phyloP scores from a whole-genome alignment of 2,113 vertebrate species.

The Etheostoma spectabile region DNA sequence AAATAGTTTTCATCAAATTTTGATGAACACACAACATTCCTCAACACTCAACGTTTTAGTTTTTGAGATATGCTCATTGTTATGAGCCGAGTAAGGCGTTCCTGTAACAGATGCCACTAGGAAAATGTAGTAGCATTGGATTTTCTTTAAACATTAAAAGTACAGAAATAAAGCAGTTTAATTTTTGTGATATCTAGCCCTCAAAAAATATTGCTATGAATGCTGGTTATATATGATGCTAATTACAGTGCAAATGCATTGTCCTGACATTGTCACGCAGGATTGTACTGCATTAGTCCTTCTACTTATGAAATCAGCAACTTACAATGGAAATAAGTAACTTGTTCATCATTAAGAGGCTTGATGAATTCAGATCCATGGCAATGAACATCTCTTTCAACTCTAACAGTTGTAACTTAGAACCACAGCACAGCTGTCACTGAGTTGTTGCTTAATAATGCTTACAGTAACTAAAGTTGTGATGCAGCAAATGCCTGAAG shows the following conservation, averaged over 20 bases:
- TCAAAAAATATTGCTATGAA: not conserved
- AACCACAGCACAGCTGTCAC: conserved; percentile 37
- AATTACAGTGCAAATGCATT: conserved; percentile 13
- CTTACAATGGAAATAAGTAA: conserved; percentile 28
- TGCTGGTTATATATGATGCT: not conserved
- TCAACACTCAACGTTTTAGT: too few relatives aligned
- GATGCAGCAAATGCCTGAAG: conserved; percentile 14
- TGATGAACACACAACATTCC: too few relatives aligned
- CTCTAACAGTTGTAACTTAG: not conserved
- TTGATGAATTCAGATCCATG: conserved; percentile 37
- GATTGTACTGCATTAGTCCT: conserved; percentile 30
- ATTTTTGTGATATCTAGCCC: not conserved
- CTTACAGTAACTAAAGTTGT: not conserved
- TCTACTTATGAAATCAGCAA: conserved; percentile 17
- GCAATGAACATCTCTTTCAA: conserved; percentile 48
- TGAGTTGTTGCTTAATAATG: conserved; percentile 21
- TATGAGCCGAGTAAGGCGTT: too few relatives aligned
- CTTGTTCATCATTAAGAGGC: conserved; percentile 30
- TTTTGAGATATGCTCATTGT: too few relatives aligned
- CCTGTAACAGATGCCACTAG: not conserved
- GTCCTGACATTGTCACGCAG: not conserved
- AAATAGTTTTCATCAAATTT: too few relatives aligned
- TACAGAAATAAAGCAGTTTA: not conserved
- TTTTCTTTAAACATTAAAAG: not conserved
- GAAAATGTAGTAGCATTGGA: not conserved